Base-by-base conservation (phyloP, 1,140 invertebrate genomes). In the Artemia franciscana region DNA sequence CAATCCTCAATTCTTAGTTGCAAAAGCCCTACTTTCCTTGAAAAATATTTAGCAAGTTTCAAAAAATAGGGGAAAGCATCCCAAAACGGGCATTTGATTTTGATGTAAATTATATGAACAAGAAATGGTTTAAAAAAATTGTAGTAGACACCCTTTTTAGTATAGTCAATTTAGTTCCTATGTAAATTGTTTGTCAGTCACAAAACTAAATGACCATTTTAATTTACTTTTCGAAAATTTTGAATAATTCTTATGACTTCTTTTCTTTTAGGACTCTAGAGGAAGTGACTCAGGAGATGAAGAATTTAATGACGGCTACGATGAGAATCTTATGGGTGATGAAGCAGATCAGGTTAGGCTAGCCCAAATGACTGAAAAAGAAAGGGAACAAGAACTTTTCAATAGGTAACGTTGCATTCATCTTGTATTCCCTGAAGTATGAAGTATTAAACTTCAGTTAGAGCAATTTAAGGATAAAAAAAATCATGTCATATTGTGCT, bases 261-360 rank as follows among this genome's bases (percentile, higher is more conserved):
- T 51, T 51, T 51, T 18, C 3, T 51, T 51, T 51, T 51, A 51
- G 39, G 21, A 51, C 39, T 51, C 39, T 60, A 28, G 26, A 25
- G 71, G 70, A 39, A 70, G 66, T 24, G 72, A 69, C 24, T 74
- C 75, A 0, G 80, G 75, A 59, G 77, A 82, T 62, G 80, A 83
- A 69, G 80, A 82, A 71, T 85, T 85, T 69, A 80, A 84, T 68
- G 84, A 86, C 75, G 84, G 89, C 0, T 94, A 90, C 69, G 93
- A 96, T 75, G 92, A 97, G 66, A 90, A 97, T 70, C 77, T 97
- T 1, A 95, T 97, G 84, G 91, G 92, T 1, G 93, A 97, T 76
- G 91, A 89, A 62, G 92, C 92, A 68, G 94, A 98, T 77, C 82
- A 88, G 69, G 83, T 84, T 12, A 76, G 86, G 1, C 74, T 98